Evolutionary conservation across 2,113 vertebrate genomes (phyloP), one percentile per base, ranked within the genome.

Genomic region (Tetraodon nigroviridis): DNA sequence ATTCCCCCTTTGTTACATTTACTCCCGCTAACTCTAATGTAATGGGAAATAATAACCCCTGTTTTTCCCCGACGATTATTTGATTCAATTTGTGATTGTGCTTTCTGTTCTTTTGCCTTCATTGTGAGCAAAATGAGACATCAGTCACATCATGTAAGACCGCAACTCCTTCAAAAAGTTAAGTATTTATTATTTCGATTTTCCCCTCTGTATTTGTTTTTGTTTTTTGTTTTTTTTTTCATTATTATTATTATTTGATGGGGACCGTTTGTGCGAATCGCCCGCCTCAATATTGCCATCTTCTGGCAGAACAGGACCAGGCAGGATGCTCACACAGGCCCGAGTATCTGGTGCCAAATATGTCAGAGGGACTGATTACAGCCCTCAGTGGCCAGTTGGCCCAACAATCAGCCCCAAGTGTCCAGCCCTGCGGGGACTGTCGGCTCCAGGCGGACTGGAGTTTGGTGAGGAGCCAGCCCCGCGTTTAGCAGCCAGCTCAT

Each of bases 271-370:
- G 52, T 29, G 48, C 58, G 29, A 20, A 45, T 81, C 75, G 66
- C 61, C 82, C 69, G 74, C 83, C 86, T 89, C 87, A 88, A 89
- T 77, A 53, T 84, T 87, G 87, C 87, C 87, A 86, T 86, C 87
- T 89, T 63, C 84, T 89, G 87, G 87, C 24, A 58, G 64, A 80
- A 78, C 61, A 45, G 71, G 79, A 78, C 80, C 71, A 72, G 70
- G 76, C 82, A 84, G 54, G 58, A 47, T 16, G 22, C 46, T 67
- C 63, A 20, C 54, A 61, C 63, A 62, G 45, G 61, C 54, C 47
- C 3, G 44, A 65, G 63, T 56, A 20, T 45, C 68, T 48, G 69
- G 76, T 70, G 87, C 86, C 87, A 88, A 85, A 88, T 76, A 77
- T 88, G 85, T 87, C 85, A 83, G 81, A 75, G 84, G 83, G 82